Evolutionary conservation across 2,797 vertebrate genomes (phyloP).

Genomic region (Gila robusta): DNA sequence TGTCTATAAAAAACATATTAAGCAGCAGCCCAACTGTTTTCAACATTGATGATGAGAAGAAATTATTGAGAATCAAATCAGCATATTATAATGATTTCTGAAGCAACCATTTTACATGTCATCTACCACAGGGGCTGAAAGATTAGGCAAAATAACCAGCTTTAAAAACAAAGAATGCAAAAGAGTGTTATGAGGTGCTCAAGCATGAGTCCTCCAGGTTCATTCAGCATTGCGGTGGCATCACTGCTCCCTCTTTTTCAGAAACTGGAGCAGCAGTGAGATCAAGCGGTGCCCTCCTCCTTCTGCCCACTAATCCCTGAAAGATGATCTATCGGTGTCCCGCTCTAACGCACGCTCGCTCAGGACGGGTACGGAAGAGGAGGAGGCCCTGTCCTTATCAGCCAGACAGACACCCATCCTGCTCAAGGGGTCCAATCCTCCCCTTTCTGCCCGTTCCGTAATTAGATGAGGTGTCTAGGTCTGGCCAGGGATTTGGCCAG

Average conservation of each 20-base stretch:
- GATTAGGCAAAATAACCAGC: not conserved
- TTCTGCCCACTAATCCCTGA: slow-evolving; percentile 58
- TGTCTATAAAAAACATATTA: no score
- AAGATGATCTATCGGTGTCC: slow-evolving; percentile 59
- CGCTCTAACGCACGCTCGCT: slow-evolving; percentile 28
- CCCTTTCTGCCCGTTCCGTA: slow-evolving; percentile 34
- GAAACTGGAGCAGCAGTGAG: slow-evolving; percentile 48
- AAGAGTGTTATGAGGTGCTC: not conserved
- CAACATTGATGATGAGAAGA: no score
- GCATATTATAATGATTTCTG: no score
- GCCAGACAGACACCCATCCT: slow-evolving; percentile 54
- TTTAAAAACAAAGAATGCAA: not conserved
- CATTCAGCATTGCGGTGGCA: not conserved
- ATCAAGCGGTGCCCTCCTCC: slow-evolving; percentile 49
- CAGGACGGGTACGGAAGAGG: slow-evolving; percentile 23
- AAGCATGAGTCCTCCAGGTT: not conserved
- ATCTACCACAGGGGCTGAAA: not conserved
- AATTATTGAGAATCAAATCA: no score
- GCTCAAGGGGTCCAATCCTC: slow-evolving; percentile 53
- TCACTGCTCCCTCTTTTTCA: slow-evolving; percentile 23
- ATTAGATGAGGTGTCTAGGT: slow-evolving; percentile 61
- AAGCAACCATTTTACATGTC: not conserved
- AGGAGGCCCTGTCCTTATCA: slow-evolving; percentile 54
- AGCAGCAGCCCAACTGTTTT: no score
- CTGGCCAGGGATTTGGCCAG: slow-evolving; percentile 59